Conservation (phyloP, 1,140 invertebrate genomes). For the Dolichoris vasculosae region DNA sequence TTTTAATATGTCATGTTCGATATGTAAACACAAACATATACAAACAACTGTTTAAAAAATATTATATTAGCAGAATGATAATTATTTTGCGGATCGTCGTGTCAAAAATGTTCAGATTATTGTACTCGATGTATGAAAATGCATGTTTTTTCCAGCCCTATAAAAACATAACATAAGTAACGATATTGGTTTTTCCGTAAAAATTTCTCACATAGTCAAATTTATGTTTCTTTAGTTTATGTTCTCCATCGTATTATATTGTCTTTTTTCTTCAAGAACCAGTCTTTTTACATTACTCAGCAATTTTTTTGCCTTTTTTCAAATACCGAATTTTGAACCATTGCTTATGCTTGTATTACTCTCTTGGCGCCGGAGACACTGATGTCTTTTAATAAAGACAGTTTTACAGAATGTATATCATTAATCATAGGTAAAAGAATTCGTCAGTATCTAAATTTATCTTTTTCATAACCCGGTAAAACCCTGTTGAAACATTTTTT, state of each 20-base stretch:
- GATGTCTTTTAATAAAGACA: conserved; percentile 5
- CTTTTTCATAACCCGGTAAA: conserved; percentile 34
- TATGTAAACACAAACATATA: too few relatives aligned
- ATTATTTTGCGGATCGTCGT: too few relatives aligned
- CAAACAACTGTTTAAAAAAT: neutral
- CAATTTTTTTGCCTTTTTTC: neutral
- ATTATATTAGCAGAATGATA: neutral
- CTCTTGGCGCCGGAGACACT: neutral
- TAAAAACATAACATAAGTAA: neutral
- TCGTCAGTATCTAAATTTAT: conserved; percentile 18
- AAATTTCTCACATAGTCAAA: neutral
- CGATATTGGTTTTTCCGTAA: neutral
- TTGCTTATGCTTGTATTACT: neutral
- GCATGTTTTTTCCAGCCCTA: neutral
- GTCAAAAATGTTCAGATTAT: neutral
- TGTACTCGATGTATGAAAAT: neutral
- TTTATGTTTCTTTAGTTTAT: neutral
- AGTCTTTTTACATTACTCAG: conserved; percentile 14
- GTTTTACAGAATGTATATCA: neutral
- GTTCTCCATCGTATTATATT: neutral
- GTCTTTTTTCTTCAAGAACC: neutral
- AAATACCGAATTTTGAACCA: neutral
- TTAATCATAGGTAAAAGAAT: conserved; percentile 34
- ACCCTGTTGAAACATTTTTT: conserved; percentile 30
- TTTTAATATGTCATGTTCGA: too few relatives aligned